Percentiles rank a stretch among this genome's conserved stretches.
Conservation (phyloP, 53 echinoderm and acorn worm genomes). For the Actinopyga echinites region DNA sequence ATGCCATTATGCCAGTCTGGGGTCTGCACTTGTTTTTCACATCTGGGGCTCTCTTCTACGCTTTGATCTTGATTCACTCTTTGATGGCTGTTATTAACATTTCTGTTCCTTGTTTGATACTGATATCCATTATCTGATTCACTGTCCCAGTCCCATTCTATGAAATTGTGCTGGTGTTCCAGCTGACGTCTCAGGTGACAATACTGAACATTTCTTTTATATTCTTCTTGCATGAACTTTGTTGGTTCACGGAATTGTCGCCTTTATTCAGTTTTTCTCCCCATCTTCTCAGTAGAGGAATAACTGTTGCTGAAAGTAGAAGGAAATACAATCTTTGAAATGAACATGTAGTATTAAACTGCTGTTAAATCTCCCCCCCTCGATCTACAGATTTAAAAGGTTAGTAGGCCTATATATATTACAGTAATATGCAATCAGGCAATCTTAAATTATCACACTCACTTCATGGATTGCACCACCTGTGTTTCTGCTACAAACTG, state of each 20-base stretch:
- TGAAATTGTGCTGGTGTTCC: slow-evolving; percentile 79
- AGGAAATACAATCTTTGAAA: too few species aligned
- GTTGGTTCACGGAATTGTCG: slow-evolving; percentile 41
- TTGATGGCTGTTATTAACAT: background rate
- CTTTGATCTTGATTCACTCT: background rate
- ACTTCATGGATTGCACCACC: too few species aligned
- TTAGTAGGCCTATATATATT: too few species aligned
- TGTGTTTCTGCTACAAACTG: too few species aligned
- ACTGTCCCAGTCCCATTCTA: slow-evolving; percentile 94
- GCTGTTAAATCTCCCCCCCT: too few species aligned
- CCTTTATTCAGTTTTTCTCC: slow-evolving; percentile 10
- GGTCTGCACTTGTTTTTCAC: slow-evolving; percentile 57
- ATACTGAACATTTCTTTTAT: slow-evolving; percentile 1
- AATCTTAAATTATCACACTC: too few species aligned
- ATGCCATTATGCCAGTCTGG: slow-evolving; percentile 50
- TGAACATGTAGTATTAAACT: too few species aligned
- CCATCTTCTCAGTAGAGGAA: slow-evolving; percentile 2
- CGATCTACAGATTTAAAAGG: too few species aligned
- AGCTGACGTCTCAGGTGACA: slow-evolving; percentile 53
- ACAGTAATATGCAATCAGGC: too few species aligned
- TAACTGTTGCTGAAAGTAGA: background rate
- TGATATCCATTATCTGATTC: slow-evolving; percentile 50
- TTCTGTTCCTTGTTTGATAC: background rate
- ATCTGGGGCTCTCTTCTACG: background rate
- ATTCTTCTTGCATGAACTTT: background rate